phyloP scores from a whole-genome alignment of 2,888 invertebrate species.

The Heteropelma amictum region DNA sequence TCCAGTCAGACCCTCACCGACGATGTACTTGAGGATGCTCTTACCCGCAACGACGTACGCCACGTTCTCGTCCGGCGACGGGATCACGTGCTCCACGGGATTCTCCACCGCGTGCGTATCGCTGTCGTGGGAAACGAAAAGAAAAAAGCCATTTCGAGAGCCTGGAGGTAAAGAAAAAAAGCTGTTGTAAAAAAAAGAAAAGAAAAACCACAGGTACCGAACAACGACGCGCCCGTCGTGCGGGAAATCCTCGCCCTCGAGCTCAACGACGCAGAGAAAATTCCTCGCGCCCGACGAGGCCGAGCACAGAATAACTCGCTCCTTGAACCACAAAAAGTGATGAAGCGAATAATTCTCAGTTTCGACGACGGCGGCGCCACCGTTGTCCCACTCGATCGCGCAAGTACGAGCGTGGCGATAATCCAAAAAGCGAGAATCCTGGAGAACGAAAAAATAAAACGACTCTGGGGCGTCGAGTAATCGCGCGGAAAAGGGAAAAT shows the following conservation, averaged over 20 bases:
- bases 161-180: too few species aligned
- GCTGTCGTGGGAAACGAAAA: too few species aligned
- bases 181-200: too few species aligned
- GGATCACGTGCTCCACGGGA: conserved; percentile 71
- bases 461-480: too few species aligned
- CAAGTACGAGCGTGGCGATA: conserved; percentile 67
- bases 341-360: conserved; percentile 74
- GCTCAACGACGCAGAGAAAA: conserved; percentile 65
- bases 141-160: too few species aligned
- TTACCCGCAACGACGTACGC: conserved; percentile 75
- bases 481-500: neutral
- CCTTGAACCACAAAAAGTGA: conserved; percentile 81
- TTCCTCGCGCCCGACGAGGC: conserved; percentile 57
- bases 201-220: conserved; percentile 58
- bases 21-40: conserved; percentile 73
- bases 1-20: conserved; percentile 61
- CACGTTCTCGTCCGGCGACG: conserved; percentile 62
- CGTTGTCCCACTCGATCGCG: conserved; percentile 64
- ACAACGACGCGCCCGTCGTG: conserved; percentile 56
- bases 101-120: conserved; percentile 65
- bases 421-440: conserved; percentile 62
- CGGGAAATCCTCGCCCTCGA: conserved; percentile 57
- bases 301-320: conserved; percentile 78
- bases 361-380: conserved; percentile 19
- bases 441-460: neutral